Evolutionary conservation across 2,797 vertebrate genomes (phyloP).

Genomic region (Gouania willdenowi): DNA sequence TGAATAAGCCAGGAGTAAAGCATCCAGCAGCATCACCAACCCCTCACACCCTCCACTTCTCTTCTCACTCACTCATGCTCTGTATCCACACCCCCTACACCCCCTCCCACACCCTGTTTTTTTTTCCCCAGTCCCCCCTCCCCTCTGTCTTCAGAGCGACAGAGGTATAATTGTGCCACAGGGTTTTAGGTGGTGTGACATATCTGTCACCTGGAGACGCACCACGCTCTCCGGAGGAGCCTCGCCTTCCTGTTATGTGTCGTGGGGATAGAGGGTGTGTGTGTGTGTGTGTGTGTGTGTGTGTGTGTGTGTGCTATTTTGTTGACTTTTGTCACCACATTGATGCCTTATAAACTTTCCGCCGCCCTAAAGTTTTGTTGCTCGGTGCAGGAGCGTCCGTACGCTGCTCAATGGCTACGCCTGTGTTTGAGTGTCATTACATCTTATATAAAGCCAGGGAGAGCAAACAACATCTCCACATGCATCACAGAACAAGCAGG

Average conservation of each 20-base stretch:
- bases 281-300: conserved; percentile 7
- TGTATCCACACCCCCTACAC: conserved; percentile 32
- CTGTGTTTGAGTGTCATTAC: conserved; percentile 51
- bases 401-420: conserved; percentile 12
- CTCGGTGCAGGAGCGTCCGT: conserved; percentile 30
- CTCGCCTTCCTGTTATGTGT: conserved; percentile 75
- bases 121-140: not conserved
- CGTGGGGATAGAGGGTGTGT: conserved; percentile 36
- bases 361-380: conserved; percentile 59
- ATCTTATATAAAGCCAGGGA: conserved; percentile 29
- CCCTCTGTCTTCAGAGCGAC: conserved; percentile 80
- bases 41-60: conserved; percentile 58
- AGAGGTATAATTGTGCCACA: conserved; percentile 99
- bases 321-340: conserved; percentile 75
- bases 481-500: conserved; percentile 12
- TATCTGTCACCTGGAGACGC: conserved; percentile 91
- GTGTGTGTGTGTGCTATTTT: conserved; percentile 53
- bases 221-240: conserved; percentile 70
- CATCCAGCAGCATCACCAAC: conserved; percentile 81
- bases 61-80: conserved; percentile 59
- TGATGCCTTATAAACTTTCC: conserved; percentile 76
- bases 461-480: conserved; percentile 15
- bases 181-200: conserved; percentile 97
- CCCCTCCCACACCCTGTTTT: too few species aligned
- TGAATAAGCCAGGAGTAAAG: conserved; percentile 93